Conservation (phyloP, 2,888 invertebrate genomes). For the Drosophila prostipennis region DNA sequence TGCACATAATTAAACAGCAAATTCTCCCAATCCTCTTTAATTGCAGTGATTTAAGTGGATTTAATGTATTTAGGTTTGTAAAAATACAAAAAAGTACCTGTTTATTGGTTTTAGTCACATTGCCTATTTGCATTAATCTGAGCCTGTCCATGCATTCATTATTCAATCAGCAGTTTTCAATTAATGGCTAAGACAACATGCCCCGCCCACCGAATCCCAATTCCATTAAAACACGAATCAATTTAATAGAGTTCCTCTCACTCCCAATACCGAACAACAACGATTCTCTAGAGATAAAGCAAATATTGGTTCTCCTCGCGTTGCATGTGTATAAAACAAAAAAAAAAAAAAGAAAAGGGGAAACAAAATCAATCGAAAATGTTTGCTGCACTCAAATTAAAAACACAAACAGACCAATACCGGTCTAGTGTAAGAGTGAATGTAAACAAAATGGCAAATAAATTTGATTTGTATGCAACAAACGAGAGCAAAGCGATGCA, state of each 20-base stretch:
- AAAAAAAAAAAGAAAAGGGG: neutral
- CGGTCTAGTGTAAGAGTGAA: conserved; percentile 41
- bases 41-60: conserved; percentile 5
- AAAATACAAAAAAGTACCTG: neutral
- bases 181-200: conserved; percentile 43
- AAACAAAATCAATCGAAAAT: conserved; percentile 50
- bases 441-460: conserved; percentile 56
- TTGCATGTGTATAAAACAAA: conserved; percentile 14
- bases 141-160: conserved; percentile 34
- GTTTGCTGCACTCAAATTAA: conserved; percentile 57
- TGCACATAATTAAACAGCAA: neutral
- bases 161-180: conserved; percentile 41
- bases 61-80: neutral
- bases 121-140: conserved; percentile 21
- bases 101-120: conserved; percentile 7
- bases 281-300: conserved; percentile 26
- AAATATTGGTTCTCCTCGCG: conserved; percentile 34
- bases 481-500: conserved; percentile 16
- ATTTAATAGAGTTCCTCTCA: conserved; percentile 41
- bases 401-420: conserved; percentile 48
- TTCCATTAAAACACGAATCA: conserved; percentile 44
- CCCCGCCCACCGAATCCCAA: conserved; percentile 26
- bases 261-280: neutral
- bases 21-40: neutral
- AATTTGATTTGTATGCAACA: conserved; percentile 56